phyloP scores from a whole-genome alignment of 2,797 vertebrate genomes.

The Sebastes cheni region DNA sequence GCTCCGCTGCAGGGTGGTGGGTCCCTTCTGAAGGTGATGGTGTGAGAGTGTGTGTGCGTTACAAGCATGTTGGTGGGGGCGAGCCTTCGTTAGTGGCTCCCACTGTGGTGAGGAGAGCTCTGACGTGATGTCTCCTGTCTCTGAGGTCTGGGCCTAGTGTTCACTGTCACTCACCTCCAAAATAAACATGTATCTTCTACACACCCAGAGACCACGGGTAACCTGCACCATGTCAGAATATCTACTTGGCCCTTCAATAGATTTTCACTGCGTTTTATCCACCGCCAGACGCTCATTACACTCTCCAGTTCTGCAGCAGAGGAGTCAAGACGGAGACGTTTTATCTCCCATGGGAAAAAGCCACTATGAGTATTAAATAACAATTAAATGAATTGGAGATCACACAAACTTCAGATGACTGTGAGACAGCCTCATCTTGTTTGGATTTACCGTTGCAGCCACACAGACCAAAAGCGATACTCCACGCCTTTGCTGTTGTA shows the following conservation, averaged over 20 bases:
- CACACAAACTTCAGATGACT: slow-evolving; percentile 47
- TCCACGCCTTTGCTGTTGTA: slow-evolving; percentile 29
- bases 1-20: slow-evolving; percentile 66
- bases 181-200: slow-evolving; percentile 66
- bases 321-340: slow-evolving; percentile 28
- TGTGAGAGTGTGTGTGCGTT: slow-evolving; percentile 38
- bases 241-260: slow-evolving; percentile 44
- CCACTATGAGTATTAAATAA: slow-evolving; percentile 51
- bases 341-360: slow-evolving; percentile 36
- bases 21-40: slow-evolving; percentile 69
- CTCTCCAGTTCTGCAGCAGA: slow-evolving; percentile 28
- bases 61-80: slow-evolving; percentile 26
- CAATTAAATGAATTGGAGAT: slow-evolving; percentile 48
- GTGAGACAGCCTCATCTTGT: slow-evolving; percentile 59
- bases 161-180: slow-evolving; percentile 60
- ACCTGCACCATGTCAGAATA: slow-evolving; percentile 61
- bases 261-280: slow-evolving; percentile 52
- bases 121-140: slow-evolving; percentile 69
- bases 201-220: slow-evolving; percentile 51
- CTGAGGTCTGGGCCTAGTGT: slow-evolving; percentile 44
- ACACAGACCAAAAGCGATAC: slow-evolving; percentile 43
- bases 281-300: slow-evolving; percentile 44
- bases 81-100: slow-evolving; percentile 65
- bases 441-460: slow-evolving; percentile 52
- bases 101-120: slow-evolving; percentile 56